Conservation (phyloP, 2,113 vertebrate genomes). For the Mobula hypostoma region DNA sequence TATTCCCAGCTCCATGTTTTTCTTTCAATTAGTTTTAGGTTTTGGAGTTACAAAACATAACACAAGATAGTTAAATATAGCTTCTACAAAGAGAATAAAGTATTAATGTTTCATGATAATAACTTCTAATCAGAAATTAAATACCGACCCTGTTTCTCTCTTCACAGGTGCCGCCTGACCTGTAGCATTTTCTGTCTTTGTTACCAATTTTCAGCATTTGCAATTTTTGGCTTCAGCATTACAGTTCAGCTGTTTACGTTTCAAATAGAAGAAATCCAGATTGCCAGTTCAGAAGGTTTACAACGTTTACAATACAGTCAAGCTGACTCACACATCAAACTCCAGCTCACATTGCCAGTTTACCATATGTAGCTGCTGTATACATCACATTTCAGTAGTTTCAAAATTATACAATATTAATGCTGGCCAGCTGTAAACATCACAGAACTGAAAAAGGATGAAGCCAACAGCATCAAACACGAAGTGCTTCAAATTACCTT, state of each 20-base stretch:
- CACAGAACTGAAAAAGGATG: background rate
- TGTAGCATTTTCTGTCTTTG: too few relatives aligned
- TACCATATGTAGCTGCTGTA: background rate
- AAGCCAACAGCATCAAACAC: background rate
- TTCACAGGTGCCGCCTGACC: too few relatives aligned
- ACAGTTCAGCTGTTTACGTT: background rate
- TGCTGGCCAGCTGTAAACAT: background rate
- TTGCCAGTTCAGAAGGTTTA: background rate
- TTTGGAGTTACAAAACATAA: too few relatives aligned
- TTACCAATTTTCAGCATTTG: too few relatives aligned
- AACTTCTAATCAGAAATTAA: too few relatives aligned
- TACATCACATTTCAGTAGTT: background rate
- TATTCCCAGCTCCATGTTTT: too few relatives aligned
- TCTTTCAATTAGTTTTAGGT: too few relatives aligned
- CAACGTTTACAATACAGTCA: too few relatives aligned
- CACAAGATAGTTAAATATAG: too few relatives aligned
- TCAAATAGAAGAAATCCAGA: background rate
- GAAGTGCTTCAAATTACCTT: constrained; percentile 62
- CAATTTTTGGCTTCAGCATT: background rate
- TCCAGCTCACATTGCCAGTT: background rate
- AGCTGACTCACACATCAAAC: background rate
- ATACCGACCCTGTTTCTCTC: too few relatives aligned
- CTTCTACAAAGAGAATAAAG: too few relatives aligned
- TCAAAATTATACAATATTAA: background rate
- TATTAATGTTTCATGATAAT: too few relatives aligned